Conservation (phyloP, 2,888 invertebrate genomes). For the Tinea semifulvella region DNA sequence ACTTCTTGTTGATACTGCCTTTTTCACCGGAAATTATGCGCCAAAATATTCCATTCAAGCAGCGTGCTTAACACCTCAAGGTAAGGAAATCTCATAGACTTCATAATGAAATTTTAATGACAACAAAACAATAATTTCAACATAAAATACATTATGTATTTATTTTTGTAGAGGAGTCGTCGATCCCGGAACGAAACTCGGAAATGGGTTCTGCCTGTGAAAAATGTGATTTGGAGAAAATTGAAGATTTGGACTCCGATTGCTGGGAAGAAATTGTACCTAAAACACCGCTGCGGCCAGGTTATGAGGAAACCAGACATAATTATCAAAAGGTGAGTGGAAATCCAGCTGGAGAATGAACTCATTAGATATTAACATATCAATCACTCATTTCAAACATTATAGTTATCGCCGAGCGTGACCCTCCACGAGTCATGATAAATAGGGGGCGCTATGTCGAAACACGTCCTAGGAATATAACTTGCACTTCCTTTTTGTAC, state of each 20-base stretch:
- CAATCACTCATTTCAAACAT: constrained; percentile 5
- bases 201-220: constrained; percentile 60
- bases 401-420: not conserved
- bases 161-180: constrained; percentile 53
- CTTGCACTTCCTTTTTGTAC: no score
- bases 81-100: constrained; percentile 30
- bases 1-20: constrained; percentile 67
- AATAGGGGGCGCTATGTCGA: constrained; percentile 1
- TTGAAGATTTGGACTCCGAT: constrained; percentile 51
- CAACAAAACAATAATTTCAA: not conserved
- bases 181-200: constrained; percentile 47
- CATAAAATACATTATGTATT: constrained; percentile 14
- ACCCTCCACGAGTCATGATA: not conserved
- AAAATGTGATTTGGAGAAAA: constrained; percentile 45
- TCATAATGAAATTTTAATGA: not conserved
- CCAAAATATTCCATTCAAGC: constrained; percentile 71
- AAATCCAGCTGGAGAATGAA: not conserved
- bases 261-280: constrained; percentile 68
- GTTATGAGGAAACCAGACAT: constrained; percentile 65
- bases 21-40: constrained; percentile 71
- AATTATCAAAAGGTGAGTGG: constrained; percentile 60
- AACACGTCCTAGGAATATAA: not conserved
- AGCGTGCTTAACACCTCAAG: constrained; percentile 55
- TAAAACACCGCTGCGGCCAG: constrained; percentile 58
- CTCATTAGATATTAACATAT: not conserved